Evolutionary conservation across 2,888 invertebrate species (phyloP), one percentile per base, ranked within the genome.

Genomic region (Geophilus truncorum): DNA sequence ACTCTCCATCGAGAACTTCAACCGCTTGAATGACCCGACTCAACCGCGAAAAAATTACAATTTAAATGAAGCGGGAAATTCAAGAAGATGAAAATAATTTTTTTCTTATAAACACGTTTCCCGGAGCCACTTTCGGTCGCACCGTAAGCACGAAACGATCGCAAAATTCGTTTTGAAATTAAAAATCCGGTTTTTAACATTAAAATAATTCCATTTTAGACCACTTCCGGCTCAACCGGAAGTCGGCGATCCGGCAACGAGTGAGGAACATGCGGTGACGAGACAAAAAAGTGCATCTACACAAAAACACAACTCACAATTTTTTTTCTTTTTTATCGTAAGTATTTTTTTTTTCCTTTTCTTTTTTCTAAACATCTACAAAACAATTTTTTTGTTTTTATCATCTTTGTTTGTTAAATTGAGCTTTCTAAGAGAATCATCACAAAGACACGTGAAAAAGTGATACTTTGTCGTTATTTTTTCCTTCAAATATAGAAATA

Each of bases 381-480:
- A 70, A 70, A 70, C 70, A 70, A 28, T 70, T 70, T 25, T 25
- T 51, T 51, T 18, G 5, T 32, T 4, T 21, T n/a, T 51, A 18
- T 51, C 18, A 18, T 51, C 7, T 51, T 70, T 25, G 28, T 70
- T 28, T n/a, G 12, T 62, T 70, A 70, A 70, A 28, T 70, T 70
- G 70, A 70, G 70, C 70, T 70, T 70, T 70, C 70, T 70, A 70
- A 70, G 70, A 70, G 70, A 70, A 70, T 70, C 70, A 70, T 70
- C 70, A 70, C 70, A 70, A 70, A 70, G 70, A 70, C 70, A 70
- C 70, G 70, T 70, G 70, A 70, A 70, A 70, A 70, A 28, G 70
- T 70, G 70, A 70, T 25, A 70, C 70, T 70, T 70, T 70, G 70
- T 70, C 28, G 7, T 23, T 12, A 15, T 28, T 70, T 28, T 25